Conservation (phyloP, 2,888 invertebrate genomes). For the Eupithecia tripunctaria region DNA sequence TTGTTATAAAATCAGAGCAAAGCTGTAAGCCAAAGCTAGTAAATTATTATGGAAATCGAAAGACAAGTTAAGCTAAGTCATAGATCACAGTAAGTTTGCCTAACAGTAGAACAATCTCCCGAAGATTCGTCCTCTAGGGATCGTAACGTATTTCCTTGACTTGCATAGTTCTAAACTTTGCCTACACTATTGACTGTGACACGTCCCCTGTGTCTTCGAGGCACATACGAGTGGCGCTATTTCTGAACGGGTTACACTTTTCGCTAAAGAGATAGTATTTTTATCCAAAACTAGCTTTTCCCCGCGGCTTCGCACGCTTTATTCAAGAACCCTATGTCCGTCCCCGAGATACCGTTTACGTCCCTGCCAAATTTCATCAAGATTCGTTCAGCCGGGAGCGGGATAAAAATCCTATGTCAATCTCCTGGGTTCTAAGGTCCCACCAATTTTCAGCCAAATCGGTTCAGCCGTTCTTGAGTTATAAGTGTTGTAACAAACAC, state of each 20-base stretch:
- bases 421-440: too few species aligned
- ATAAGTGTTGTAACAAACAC: too few species aligned
- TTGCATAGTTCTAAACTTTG: conserved; percentile 20
- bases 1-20: not conserved
- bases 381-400: too few species aligned
- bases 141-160: conserved; percentile 9
- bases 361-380: too few species aligned
- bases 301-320: too few species aligned
- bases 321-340: too few species aligned
- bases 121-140: conserved; percentile 5
- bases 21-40: not conserved
- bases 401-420: too few species aligned
- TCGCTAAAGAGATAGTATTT: not conserved
- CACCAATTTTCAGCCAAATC: too few species aligned
- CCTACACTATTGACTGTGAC: conserved; percentile 30
- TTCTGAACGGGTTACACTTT: not conserved
- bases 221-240: not conserved
- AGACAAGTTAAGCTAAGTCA: conserved; percentile 2
- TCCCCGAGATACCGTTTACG: too few species aligned
- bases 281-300: not conserved
- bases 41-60: not conserved
- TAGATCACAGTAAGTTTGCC: conserved; percentile 12
- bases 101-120: conserved; percentile 11
- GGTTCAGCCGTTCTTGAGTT: too few species aligned
- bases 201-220: conserved; percentile 19